Conservation (phyloP, 1,140 invertebrate species). For the Drosophila sechellia region DNA sequence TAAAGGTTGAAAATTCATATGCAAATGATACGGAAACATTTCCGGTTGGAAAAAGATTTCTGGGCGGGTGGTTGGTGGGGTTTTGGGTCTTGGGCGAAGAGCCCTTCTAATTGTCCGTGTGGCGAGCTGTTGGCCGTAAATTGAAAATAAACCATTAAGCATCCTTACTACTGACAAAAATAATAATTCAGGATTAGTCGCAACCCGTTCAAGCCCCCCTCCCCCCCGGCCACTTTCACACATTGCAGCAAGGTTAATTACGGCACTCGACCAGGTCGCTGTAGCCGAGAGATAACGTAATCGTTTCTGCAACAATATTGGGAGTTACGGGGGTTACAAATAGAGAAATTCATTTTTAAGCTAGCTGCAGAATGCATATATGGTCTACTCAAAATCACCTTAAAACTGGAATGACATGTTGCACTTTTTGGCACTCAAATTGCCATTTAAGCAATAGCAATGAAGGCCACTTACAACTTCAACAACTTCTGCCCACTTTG, state of each 20-base stretch:
- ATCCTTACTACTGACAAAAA: conserved; percentile 62
- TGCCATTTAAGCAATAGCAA: background rate
- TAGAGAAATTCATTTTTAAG: background rate
- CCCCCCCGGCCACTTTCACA: background rate
- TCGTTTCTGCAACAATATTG: conserved; percentile 46
- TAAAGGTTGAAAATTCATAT: conserved; percentile 80
- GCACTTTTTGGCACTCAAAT: background rate
- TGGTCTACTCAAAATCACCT: too few relatives aligned
- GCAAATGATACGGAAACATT: conserved; percentile 76
- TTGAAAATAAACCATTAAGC: conserved; percentile 81
- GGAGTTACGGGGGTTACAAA: background rate
- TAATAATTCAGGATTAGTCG: conserved; percentile 80
- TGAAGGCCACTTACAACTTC: background rate
- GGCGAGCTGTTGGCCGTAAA: conserved; percentile 52
- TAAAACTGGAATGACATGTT: background rate
- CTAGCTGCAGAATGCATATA: too few relatives aligned
- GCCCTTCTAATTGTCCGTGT: conserved; percentile 57
- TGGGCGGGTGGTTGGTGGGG: too few relatives aligned
- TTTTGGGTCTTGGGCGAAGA: background rate
- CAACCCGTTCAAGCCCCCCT: conserved; percentile 53
- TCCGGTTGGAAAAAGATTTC: background rate
- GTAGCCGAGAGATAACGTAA: conserved; percentile 66
- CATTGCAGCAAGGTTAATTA: conserved; percentile 70
- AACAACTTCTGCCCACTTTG: background rate
- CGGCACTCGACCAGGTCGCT: conserved; percentile 78